Evolutionary conservation across 2,797 vertebrate genomes (phyloP), one percentile per base, ranked within the genome.

Genomic region (Sebastes diaconus): DNA sequence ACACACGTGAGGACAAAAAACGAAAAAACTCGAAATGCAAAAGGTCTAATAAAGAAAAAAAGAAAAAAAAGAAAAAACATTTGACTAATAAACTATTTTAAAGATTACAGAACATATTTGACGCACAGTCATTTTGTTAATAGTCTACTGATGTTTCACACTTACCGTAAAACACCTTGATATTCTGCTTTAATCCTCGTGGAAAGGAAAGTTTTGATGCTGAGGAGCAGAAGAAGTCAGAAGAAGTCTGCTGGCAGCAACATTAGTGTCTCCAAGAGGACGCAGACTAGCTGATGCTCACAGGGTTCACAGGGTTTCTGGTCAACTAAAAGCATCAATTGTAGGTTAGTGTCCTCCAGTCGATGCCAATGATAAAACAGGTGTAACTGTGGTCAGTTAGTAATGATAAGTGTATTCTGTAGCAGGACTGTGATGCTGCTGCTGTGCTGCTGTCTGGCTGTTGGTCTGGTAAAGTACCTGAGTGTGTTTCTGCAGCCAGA

Each of bases 81-180:
- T 16, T 16, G 14, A 42, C 39, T 42, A 42, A 50, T 27, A 4
- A 42, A 2, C 6, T 13, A 1, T 80, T 42, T 8, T 11, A 34
- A 65, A 14, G 54, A 16, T 8, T 6, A 7, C 3, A 16, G 11
- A 58, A 5, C 65, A 55, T 9, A 54, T 52, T 58, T 27, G 4
- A 54, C 10, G 18, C 11, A 3, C 32, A 27, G 13, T 50, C 11
- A 8, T 39, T 16, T 25, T 6, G 10, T 57, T 50, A 1, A 64
- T 4, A 20, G 52, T 11, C 10, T n/a, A 36, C 13, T 3, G 0
- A 29, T n/a, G 7, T 22, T 57, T 18, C 14, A 7, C 29, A 66
- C 87, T 66, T 55, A 86, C 87, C 79, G 9, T 25, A 4, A 27
- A 36, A 34, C 8, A 58, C 71, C 13, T 22, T 20, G 30, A 34